Evolutionary conservation across 2,888 invertebrate species (phyloP).

Genomic region (Plagodis dolabraria): DNA sequence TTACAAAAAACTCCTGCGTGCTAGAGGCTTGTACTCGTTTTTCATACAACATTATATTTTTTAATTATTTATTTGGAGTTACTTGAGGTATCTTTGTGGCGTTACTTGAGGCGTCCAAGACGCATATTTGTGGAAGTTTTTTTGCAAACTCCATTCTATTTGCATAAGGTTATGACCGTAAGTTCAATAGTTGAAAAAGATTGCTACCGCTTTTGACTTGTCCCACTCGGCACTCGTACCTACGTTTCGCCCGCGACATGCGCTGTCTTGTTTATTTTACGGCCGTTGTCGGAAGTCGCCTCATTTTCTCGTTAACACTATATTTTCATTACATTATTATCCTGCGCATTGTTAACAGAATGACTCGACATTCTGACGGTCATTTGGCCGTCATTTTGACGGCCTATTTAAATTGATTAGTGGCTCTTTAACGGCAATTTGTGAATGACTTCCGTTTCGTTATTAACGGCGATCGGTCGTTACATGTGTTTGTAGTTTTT

Average conservation of each 20-base stretch:
- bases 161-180: too few relatives aligned
- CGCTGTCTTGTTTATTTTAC: constrained; percentile 66
- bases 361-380: constrained; percentile 52
- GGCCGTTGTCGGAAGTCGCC: constrained; percentile 61
- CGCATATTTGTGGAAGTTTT: too few relatives aligned
- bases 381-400: constrained; percentile 29
- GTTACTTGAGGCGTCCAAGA: too few relatives aligned
- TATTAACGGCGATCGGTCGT: constrained; percentile 36
- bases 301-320: constrained; percentile 60
- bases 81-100: too few relatives aligned
- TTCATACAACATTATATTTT: too few relatives aligned
- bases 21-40: too few relatives aligned
- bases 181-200: too few relatives aligned
- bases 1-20: too few relatives aligned
- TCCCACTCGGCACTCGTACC: constrained; percentile 20
- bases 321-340: constrained; percentile 63
- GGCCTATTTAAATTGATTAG: constrained; percentile 43
- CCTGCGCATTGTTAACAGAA: constrained; percentile 47
- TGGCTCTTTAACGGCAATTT: constrained; percentile 39
- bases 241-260: constrained; percentile 52
- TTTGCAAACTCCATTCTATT: too few relatives aligned
- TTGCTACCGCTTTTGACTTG: constrained; percentile 36
- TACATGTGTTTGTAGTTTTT: constrained; percentile 38
- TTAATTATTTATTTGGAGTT: too few relatives aligned
- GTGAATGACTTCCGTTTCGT: constrained; percentile 50